These are phyloP conservation scores for Bombus waltoni DNA, from an alignment of 1,140 invertebrate species.

Conservation along the genomic window DNA sequence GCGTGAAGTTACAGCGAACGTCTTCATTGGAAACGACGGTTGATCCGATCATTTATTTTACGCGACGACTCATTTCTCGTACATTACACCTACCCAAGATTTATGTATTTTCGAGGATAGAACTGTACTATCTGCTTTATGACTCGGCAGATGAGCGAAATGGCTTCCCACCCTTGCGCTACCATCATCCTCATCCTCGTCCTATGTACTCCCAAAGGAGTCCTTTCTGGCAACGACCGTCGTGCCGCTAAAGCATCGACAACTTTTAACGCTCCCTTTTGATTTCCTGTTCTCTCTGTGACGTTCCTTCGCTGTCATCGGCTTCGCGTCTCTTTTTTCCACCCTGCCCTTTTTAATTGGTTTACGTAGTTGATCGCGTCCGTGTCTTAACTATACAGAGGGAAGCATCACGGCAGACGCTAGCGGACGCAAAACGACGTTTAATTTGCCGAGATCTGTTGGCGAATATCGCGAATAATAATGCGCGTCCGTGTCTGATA, in stretches of 20 bases:
- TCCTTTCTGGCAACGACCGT: constrained; percentile 71
- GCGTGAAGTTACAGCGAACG: not conserved
- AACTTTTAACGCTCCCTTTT: constrained; percentile 73
- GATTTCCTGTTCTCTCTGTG: constrained; percentile 56
- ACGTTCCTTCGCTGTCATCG: constrained; percentile 30
- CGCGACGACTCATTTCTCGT: constrained; percentile 59
- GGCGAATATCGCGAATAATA: constrained; percentile 3
- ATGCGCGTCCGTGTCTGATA: not conserved
- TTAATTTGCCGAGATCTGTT: constrained; percentile 27
- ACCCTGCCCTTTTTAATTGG: constrained; percentile 9
- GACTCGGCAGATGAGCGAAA: constrained; percentile 79
- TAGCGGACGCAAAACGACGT: constrained; percentile 16
- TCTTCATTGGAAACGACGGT: constrained; percentile 53
- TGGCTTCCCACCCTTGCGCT: constrained; percentile 62
- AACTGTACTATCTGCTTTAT: constrained; percentile 77
- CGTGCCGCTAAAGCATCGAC: constrained; percentile 68
- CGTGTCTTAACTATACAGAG: not conserved
- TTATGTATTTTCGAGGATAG: constrained; percentile 76
- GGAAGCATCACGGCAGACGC: not conserved
- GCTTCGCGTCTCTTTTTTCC: not conserved
- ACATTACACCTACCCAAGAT: constrained; percentile 68
- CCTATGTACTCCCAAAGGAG: constrained; percentile 62
- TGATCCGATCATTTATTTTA: constrained; percentile 70
- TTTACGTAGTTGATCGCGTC: constrained; percentile 21
- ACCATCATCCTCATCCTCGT: constrained; percentile 8